These are phyloP conservation scores for Spodoptera littoralis DNA, from an alignment of 2,888 invertebrate species.

Conservation along the genomic window DNA sequence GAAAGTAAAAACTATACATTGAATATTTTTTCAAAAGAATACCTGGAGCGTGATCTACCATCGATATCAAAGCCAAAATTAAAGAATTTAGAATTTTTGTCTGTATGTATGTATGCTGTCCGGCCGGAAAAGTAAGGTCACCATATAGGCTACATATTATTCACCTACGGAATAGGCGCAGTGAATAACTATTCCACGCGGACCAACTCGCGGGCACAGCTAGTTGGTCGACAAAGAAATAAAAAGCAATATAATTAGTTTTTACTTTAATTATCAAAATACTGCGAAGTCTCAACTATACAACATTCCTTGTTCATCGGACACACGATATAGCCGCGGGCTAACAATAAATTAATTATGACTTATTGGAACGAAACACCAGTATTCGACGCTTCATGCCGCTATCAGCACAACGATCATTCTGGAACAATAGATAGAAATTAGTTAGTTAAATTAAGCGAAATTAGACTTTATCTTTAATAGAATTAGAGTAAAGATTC, in stretches of 20 bases:
- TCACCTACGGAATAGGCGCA: no score
- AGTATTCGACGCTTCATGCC: slow-evolving; percentile 68
- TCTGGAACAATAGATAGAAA: slow-evolving; percentile 73
- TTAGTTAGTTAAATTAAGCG: slow-evolving; percentile 2
- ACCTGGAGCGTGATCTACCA: no score
- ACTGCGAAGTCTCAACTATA: slow-evolving; percentile 68
- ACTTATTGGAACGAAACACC: slow-evolving; percentile 68
- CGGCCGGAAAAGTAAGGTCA: no score
- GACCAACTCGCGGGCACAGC: no score
- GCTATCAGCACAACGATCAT: slow-evolving; percentile 87
- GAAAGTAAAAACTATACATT: no score
- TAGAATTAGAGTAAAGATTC: background rate
- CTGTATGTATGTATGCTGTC: no score
- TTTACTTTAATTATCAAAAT: slow-evolving; percentile 79
- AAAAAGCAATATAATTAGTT: slow-evolving; percentile 28
- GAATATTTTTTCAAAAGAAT: no score
- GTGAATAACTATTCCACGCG: no score
- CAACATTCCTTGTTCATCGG: slow-evolving; percentile 65
- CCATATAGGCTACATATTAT: no score
- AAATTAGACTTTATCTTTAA: background rate
- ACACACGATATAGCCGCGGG: slow-evolving; percentile 51
- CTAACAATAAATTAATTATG: slow-evolving; percentile 68
- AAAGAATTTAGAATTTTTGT: no score
- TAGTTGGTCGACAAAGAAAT: slow-evolving; percentile 7
- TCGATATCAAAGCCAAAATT: no score